Conservation (phyloP, 1,140 invertebrate species). For the Pachypeltis micranthus region DNA sequence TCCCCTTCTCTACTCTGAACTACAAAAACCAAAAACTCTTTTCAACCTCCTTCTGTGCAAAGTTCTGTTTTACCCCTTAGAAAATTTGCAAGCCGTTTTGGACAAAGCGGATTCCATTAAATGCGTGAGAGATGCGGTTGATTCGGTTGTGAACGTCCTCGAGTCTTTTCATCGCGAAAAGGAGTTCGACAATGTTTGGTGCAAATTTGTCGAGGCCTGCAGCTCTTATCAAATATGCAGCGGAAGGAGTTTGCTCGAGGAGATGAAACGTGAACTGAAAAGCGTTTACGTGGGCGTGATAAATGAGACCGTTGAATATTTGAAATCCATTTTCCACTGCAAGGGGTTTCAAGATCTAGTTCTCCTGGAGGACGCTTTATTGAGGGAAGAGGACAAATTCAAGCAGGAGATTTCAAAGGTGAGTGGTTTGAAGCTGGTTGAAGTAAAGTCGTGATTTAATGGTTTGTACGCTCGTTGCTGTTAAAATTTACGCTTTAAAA, state of each 20-base stretch:
- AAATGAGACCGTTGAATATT: background rate
- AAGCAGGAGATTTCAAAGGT: too few relatives aligned
- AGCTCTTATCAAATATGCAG: background rate
- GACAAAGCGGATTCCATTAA: background rate
- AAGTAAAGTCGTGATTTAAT: too few relatives aligned
- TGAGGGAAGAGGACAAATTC: background rate
- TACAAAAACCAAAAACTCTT: background rate
- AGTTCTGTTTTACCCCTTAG: background rate
- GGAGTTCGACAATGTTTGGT: background rate
- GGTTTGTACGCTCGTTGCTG: too few relatives aligned
- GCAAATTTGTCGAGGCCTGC: background rate
- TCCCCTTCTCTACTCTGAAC: background rate
- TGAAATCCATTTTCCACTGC: background rate
- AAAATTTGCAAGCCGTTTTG: background rate
- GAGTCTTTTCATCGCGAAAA: background rate
- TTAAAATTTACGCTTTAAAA: too few relatives aligned
- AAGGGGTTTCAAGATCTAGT: background rate
- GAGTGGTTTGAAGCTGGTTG: too few relatives aligned
- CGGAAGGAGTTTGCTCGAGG: too few relatives aligned
- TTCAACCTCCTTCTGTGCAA: background rate
- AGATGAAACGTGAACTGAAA: background rate
- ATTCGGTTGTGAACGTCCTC: constrained; percentile 1
- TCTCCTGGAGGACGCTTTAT: background rate
- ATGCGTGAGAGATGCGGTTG: background rate
- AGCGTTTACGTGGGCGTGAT: background rate